Evolutionary conservation across 2,113 vertebrate genomes (phyloP), one percentile per base, ranked within the genome.

Genomic region (Talpa occidentalis): DNA sequence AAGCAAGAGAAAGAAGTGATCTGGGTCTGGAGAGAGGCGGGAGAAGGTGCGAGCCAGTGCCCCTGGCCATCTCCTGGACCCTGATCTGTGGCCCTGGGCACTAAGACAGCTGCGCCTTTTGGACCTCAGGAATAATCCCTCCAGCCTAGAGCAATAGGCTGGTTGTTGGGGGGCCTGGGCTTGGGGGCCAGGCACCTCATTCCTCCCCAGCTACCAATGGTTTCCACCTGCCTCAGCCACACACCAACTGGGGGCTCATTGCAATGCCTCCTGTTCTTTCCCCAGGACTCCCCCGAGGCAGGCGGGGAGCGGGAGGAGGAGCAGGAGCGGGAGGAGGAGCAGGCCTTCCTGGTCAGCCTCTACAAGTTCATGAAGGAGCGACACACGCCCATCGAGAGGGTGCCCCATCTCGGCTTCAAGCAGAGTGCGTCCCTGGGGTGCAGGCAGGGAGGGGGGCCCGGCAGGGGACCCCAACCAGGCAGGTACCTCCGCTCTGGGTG

Each of bases 361-460:
- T 99, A 99, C 98, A 97, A 98, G 85, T 99, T 99, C 95, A 99
- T 99, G 99, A 99, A 99, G 98, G 99, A 99, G 8, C 98, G 99
- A 44, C 98, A 95, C 76, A 99, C 99, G 0, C 99, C 99, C 40
- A 99, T 99, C 77, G 99, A 99, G 97, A 99, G 99, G 97, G 99
- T 99, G 92, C 99, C 99, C 74, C 99, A 99, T 95, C 98, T 99
- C 0, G 99, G 99, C 97, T 99, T 99, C 98, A 99, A 99, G 96
- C 99, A 99, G 98, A 99, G 99, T 99, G 97, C 66, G 99, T 98
- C 66, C 95, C 72, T 49, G 74, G 95, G 83, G 69, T 94, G 64
- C 64, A 64, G 93, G 93, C 72, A 86, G 91, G 90, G 89, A 59
- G 74, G 89, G 90, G 66, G 92, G 84, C 73, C 82, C 8, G 0